phyloP scores from a whole-genome alignment of 2,113 vertebrate genomes.

The Symphodus melops region DNA sequence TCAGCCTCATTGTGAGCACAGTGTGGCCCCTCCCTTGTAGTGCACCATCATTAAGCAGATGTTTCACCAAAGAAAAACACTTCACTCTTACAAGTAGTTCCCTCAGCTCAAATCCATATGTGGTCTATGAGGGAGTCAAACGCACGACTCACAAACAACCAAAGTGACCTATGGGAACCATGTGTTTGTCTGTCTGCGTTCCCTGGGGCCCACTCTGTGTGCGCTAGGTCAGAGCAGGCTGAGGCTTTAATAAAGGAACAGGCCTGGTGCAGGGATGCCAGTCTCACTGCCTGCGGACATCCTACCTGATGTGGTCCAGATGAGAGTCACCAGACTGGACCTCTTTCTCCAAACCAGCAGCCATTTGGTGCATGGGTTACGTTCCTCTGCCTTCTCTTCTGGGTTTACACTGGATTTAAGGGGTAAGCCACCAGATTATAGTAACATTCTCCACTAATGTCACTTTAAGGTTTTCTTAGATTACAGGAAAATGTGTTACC shows the following conservation, averaged over 20 bases:
- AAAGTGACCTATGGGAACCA: conserved; percentile 77
- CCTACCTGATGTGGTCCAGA: conserved; percentile 79
- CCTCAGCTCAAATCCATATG: conserved; percentile 70
- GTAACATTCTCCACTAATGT: conserved; percentile 45
- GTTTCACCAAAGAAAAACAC: conserved; percentile 66
- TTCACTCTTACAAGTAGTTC: conserved; percentile 54
- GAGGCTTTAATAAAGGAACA: conserved; percentile 80
- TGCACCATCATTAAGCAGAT: conserved; percentile 79
- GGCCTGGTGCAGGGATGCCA: conserved; percentile 75
- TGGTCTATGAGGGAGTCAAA: conserved; percentile 72
- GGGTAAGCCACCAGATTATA: conserved; percentile 49
- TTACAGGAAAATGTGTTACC: conserved; percentile 37
- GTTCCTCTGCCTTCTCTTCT: conserved; percentile 18
- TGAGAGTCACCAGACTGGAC: conserved; percentile 77
- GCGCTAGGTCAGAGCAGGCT: conserved; percentile 73
- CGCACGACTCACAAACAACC: conserved; percentile 74
- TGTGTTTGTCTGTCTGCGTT: conserved; percentile 70
- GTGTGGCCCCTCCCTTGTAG: conserved; percentile 35
- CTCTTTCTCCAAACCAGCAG: conserved; percentile 46
- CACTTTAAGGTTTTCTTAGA: conserved; percentile 40
- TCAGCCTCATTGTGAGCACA: conserved; percentile 42
- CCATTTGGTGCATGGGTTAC: conserved; percentile 27
- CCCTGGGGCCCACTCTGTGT: conserved; percentile 67
- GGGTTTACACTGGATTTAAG: conserved; percentile 49
- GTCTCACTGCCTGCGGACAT: conserved; percentile 72